A percentile compares a stretch with the other conserved stretches of the same genome.
Evolutionary conservation across 2,888 invertebrate species (phyloP).

Genomic region (Petrolisthes cinctipes): DNA sequence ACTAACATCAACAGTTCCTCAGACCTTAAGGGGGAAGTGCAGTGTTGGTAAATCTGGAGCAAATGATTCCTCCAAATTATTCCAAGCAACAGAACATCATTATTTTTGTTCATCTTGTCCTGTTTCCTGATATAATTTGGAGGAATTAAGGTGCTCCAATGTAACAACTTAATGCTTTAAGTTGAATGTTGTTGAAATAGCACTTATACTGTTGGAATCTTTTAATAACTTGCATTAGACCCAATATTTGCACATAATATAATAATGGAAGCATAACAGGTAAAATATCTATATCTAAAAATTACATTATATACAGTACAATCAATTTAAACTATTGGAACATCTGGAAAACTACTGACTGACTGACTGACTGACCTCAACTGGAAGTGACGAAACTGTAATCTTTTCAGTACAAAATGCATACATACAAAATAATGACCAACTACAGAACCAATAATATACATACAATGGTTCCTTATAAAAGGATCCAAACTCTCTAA

Average conservation of each 20-base stretch:
- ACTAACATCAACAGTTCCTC: neutral
- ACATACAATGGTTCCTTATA: too few relatives aligned
- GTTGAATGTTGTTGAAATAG: neutral
- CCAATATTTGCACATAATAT: conserved; percentile 30
- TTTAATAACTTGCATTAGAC: conserved; percentile 31
- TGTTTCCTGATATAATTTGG: too few relatives aligned
- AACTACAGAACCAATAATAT: too few relatives aligned
- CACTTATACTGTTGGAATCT: neutral
- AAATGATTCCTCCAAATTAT: too few relatives aligned
- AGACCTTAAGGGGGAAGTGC: too few relatives aligned
- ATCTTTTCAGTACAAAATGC: neutral
- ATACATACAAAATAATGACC: too few relatives aligned
- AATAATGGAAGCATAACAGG: conserved; percentile 25
- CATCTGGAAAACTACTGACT: neutral
- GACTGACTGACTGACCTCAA: neutral
- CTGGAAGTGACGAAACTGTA: neutral
- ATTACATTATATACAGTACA: conserved; percentile 18
- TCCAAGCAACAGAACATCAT: too few relatives aligned
- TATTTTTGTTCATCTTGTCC: too few relatives aligned
- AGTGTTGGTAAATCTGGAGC: too few relatives aligned
- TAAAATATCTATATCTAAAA: conserved; percentile 18
- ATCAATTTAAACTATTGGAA: neutral
- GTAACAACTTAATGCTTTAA: neutral
- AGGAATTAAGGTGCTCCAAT: too few relatives aligned
- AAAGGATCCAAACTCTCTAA: too few relatives aligned